phyloP scores from a whole-genome alignment of 2,113 vertebrate genomes.

The Neogale vison region DNA sequence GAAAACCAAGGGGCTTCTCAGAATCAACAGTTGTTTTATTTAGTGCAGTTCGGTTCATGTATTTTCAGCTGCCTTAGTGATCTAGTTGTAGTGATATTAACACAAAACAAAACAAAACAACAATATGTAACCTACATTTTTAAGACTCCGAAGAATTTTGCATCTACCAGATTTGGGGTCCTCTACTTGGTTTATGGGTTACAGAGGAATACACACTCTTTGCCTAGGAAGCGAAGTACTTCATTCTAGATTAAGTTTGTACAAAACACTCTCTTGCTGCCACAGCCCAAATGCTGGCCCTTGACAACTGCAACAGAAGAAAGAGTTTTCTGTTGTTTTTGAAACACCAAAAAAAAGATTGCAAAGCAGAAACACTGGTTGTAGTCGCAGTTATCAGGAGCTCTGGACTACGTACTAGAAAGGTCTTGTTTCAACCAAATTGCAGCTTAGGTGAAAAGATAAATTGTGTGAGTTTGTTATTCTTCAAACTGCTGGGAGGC shows the following conservation, averaged over 20 bases:
- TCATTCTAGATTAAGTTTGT: background rate
- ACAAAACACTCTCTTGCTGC: background rate
- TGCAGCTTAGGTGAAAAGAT: conserved; percentile 55
- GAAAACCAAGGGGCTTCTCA: background rate
- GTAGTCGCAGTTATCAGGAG: conserved; percentile 48
- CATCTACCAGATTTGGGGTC: background rate
- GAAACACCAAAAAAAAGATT: conserved; percentile 56
- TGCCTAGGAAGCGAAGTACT: background rate
- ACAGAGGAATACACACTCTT: background rate
- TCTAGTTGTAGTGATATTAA: background rate
- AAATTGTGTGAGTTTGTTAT: conserved; percentile 45
- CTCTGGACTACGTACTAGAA: conserved; percentile 5
- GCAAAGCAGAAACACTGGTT: conserved; percentile 50
- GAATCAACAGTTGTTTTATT: background rate
- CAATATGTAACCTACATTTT: background rate
- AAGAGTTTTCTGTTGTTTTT: conserved; percentile 62
- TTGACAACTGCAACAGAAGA: conserved; percentile 50
- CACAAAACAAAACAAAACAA: background rate
- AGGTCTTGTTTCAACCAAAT: conserved; percentile 64
- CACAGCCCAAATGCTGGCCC: background rate
- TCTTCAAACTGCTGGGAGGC: conserved; percentile 48
- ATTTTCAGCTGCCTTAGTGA: background rate
- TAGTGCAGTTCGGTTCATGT: background rate
- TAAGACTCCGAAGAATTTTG: background rate
- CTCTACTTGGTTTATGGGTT: background rate